phyloP scores from a whole-genome alignment of 2,888 invertebrate genomes.

The Anthophora plumipes region DNA sequence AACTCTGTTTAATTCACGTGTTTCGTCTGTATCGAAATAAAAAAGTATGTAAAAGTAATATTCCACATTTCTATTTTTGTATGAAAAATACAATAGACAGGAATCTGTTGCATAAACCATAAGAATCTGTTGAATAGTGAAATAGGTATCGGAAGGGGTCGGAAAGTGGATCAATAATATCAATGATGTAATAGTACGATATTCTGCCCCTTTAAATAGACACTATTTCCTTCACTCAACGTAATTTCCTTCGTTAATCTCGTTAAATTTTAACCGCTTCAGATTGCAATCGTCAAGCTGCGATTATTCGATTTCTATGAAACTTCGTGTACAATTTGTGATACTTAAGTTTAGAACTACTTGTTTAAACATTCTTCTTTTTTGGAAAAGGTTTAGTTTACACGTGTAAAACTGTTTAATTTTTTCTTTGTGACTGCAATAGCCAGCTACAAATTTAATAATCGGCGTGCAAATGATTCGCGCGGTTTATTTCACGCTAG shows the following conservation, averaged over 20 bases:
- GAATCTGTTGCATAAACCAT: not conserved
- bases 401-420: too few relatives aligned
- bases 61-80: not conserved
- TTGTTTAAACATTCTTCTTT: not conserved
- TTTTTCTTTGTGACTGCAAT: too few relatives aligned
- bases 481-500: too few relatives aligned
- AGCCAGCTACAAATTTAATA: too few relatives aligned
- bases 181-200: not conserved
- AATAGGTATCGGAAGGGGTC: not conserved
- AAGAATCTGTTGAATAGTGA: too few relatives aligned
- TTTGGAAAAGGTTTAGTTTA: too few relatives aligned
- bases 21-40: not conserved
- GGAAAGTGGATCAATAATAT: constrained; percentile 17
- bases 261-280: not conserved
- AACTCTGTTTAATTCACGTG: not conserved
- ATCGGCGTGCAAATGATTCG: too few relatives aligned
- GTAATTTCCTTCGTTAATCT: not conserved
- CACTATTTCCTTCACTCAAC: not conserved
- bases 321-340: not conserved
- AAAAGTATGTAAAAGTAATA: not conserved
- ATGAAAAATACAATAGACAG: not conserved
- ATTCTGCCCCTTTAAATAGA: not conserved
- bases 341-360: not conserved
- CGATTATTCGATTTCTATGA: not conserved
- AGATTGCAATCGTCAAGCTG: not conserved